Base-by-base conservation (phyloP, 2,113 vertebrate species). In the Sebastes fasciatus region DNA sequence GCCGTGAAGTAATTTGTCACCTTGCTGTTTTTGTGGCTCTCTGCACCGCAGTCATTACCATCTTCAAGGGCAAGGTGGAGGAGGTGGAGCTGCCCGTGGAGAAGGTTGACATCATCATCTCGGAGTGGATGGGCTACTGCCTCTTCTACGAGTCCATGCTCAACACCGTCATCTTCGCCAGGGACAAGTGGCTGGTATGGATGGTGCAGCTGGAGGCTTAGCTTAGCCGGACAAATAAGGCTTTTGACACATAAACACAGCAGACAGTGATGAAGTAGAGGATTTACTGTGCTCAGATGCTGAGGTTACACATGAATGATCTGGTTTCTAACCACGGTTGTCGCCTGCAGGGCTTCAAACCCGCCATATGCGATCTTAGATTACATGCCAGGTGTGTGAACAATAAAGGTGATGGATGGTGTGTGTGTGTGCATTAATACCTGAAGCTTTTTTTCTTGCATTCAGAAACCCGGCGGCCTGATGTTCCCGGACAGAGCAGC, bases 91-190 rank as follows among this genome's bases (percentile, higher is more conserved):
- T 99, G 63, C 98, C 98, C 0, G 97, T 98, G 96, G 97, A 99
- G 86, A 96, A 98, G 91, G 98, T 99, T 85, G 98, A 99, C 95
- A 99, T 99, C 83, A 99, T 99, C 89, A 97, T 99, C 95, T 99
- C 97, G 4, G 98, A 99, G 93, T 99, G 98, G 98, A 99, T 99
- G 98, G 98, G 98, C 87, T 99, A 99, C 91, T 98, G 98, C 78
- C 96, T 99, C 61, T 99, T 99, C 95, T 99, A 99, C 54, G 98
- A 99, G 91, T 99, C 98, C 67, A 99, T 99, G 98, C 97, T 99
- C 86, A 98, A 99, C 93, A 99, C 98, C 0, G 98, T 99, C 91
- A 98, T 99, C 95, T 99, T 98, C 66, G 98, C 98, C 86, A 95
- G 98, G 93, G 98, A 99, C 95, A 99, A 99, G 89, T 99, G 98